Evolutionary conservation across 1,140 invertebrate genomes (phyloP).

Genomic region (Archegozetes longisetosus): DNA sequence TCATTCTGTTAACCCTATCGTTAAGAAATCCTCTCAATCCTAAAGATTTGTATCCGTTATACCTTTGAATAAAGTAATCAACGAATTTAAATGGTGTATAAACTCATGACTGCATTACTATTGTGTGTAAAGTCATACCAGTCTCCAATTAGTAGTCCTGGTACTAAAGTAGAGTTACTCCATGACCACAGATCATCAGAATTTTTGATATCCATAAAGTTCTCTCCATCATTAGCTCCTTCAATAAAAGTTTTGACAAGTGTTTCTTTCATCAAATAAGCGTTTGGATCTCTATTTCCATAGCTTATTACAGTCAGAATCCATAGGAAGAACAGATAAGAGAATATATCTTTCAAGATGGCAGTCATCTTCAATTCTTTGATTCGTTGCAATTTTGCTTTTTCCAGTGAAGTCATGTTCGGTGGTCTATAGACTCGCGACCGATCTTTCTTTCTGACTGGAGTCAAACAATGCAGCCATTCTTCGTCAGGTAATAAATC

Average conservation of each 20-base stretch:
- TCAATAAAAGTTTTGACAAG: conserved; percentile 32
- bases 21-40: conserved; percentile 35
- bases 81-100: neutral
- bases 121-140: conserved; percentile 22
- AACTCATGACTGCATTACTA: no score
- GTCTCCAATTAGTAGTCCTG: conserved; percentile 30
- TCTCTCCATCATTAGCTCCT: conserved; percentile 8
- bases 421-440: conserved; percentile 22
- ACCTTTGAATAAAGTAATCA: conserved; percentile 20
- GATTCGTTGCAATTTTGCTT: conserved; percentile 28
- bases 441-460: conserved; percentile 13
- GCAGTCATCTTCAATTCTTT: conserved; percentile 35
- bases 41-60: conserved; percentile 35
- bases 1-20: conserved; percentile 36
- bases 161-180: conserved; percentile 30
- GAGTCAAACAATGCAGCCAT: conserved; percentile 20
- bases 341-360: conserved; percentile 33
- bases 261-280: conserved; percentile 30
- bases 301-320: conserved; percentile 35
- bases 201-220: conserved; percentile 10
- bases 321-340: conserved; percentile 36
- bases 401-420: conserved; percentile 29
- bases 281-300: conserved; percentile 30
- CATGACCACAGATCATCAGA: conserved; percentile 32
- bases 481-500: conserved; percentile 25